Evolutionary conservation across 2,888 invertebrate genomes (phyloP), one percentile per base, ranked within the genome.

Genomic region (Tachina fera): DNA sequence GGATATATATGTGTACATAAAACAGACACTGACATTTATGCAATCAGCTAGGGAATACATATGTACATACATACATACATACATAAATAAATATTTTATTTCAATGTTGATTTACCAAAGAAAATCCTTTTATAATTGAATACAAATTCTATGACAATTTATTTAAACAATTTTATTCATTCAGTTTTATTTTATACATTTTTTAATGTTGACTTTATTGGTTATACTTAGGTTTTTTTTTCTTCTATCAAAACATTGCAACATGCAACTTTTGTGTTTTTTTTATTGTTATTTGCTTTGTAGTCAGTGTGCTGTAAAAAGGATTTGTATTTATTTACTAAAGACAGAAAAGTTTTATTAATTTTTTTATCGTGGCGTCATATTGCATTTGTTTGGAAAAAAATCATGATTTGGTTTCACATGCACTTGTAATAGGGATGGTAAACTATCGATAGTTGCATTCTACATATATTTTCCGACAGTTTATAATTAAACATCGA

Each of bases 101-200:
- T 71, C 14, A 53, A 63, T 71, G 63, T 68, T 70, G 72, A 56
- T 67, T 70, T 76, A 45, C 56, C 9, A 45, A 60, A 47, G 70
- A 75, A 82, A 75, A 75, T 75, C 53, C 75, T 82, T 75, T 75
- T 68, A 49, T 75, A 81, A 81, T 81, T 81, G 49, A 56, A 70
- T 39, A 71, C 10, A 76, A 70, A 39, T 61, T 76, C 51, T 51
- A 74, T 72, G 39, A 41, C 10, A 49, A 79, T 60, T 65, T 61
- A 39, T 51, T 10, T 10, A 13, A 58, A 65, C 31, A 58, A 39
- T 56, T 14, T 72, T 43, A 19, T 51, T 68, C 53, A 49, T 61
- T 16, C 16, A 39, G 1, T 43, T 19, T 47, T 47, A n/a, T 13
- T 45, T 53, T 51, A 47, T 67, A 19, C 74, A 53, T 68, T 61